These are phyloP conservation scores for Orchesella flavescens DNA, from an alignment of 2,888 invertebrate genomes.

Conservation along the genomic window DNA sequence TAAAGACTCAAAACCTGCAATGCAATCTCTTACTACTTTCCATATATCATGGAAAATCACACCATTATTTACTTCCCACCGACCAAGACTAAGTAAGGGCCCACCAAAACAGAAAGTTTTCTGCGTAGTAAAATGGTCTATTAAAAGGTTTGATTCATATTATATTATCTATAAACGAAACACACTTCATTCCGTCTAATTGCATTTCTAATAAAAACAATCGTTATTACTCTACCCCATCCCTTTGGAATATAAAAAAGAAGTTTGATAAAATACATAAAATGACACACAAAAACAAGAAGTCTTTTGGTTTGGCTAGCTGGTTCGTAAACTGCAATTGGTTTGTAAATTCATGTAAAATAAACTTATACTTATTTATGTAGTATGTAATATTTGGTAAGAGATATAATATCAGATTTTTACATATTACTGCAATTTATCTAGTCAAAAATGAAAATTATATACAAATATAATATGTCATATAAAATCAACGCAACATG, in stretches of 20 bases:
- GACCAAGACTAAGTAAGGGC: no score
- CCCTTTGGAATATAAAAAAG: background rate
- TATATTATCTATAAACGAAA: background rate
- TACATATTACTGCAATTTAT: background rate
- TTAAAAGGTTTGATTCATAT: no score
- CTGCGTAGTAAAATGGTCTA: no score
- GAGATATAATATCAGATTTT: background rate
- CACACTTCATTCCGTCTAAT: background rate
- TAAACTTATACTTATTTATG: slow-evolving; percentile 4
- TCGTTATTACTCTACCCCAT: background rate
- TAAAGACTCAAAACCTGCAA: background rate
- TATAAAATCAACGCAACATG: background rate
- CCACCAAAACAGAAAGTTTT: no score
- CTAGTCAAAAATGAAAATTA: background rate
- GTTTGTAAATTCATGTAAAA: slow-evolving; percentile 21
- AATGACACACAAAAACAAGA: slow-evolving; percentile 25
- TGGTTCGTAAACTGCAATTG: slow-evolving; percentile 13
- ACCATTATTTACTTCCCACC: no score
- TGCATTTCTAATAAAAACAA: background rate
- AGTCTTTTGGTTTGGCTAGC: slow-evolving; percentile 57
- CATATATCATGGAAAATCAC: no score
- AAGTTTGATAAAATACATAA: slow-evolving; percentile 7
- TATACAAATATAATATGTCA: slow-evolving; percentile 2
- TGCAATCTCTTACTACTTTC: background rate
- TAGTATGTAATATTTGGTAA: background rate